These are phyloP conservation scores for Uromys caudimaculatus DNA, from an alignment of 2,797 vertebrate genomes.

Conservation along the genomic window DNA sequence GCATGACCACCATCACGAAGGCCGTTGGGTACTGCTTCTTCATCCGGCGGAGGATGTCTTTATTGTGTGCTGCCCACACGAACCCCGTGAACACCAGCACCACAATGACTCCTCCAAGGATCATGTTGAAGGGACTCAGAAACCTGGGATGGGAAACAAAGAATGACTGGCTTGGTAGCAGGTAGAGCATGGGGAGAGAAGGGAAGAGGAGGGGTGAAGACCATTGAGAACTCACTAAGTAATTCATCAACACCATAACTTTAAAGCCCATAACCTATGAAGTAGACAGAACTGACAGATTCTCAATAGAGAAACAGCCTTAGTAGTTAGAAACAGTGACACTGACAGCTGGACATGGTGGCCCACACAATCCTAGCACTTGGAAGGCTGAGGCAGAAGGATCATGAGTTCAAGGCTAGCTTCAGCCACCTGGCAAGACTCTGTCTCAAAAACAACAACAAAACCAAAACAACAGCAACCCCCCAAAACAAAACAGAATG, in stretches of 20 bases:
- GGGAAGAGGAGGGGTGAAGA: neutral
- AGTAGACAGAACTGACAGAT: neutral
- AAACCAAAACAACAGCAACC: neutral
- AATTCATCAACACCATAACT: neutral
- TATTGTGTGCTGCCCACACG: conserved; percentile 97
- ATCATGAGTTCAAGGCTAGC: neutral
- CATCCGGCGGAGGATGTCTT: conserved; percentile 93
- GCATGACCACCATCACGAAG: conserved; percentile 93
- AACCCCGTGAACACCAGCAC: conserved; percentile 94
- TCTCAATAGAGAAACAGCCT: conserved; percentile 18
- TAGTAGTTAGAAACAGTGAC: neutral
- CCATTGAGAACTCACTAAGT: neutral
- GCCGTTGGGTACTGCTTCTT: conserved; percentile 95
- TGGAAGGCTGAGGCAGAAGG: neutral
- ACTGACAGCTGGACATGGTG: neutral
- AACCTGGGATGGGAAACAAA: conserved; percentile 87
- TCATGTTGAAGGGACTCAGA: conserved; percentile 96
- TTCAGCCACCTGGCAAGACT: neutral
- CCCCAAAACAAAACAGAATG: neutral
- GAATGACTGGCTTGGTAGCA: neutral
- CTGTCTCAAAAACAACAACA: neutral
- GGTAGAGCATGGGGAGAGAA: neutral
- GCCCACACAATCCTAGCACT: neutral
- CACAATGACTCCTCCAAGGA: conserved; percentile 94
- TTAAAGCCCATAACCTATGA: neutral